A percentile compares a stretch with the other conserved stretches of the same genome.
Evolutionary conservation across 2,888 invertebrate genomes (phyloP).

Genomic region (Syrista parreyssii): DNA sequence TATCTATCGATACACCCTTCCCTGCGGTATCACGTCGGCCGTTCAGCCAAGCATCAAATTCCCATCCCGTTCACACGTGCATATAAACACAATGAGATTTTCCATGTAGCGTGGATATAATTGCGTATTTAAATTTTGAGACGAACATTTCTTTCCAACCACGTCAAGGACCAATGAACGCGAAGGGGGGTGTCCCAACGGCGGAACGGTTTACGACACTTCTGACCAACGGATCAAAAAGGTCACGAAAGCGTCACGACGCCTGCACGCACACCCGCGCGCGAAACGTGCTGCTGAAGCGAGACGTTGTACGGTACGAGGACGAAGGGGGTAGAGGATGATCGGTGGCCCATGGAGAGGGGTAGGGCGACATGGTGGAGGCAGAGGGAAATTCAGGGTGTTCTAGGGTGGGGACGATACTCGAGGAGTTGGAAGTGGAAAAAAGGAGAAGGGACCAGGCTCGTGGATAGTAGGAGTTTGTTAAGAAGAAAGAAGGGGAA

Average conservation of each 20-base stretch:
- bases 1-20: not conserved
- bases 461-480: conserved; percentile 16
- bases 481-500: not conserved
- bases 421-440: conserved; percentile 7
- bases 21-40: not conserved
- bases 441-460: conserved; percentile 12
- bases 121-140: not conserved
- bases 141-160: not conserved
- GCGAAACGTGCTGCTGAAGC: conserved; percentile 43
- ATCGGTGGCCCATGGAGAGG: conserved; percentile 15
- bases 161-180: not conserved
- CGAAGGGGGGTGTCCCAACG: not conserved
- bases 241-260: conserved; percentile 39
- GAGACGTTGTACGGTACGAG: conserved; percentile 16
- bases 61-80: not conserved
- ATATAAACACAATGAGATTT: not conserved
- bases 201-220: not conserved
- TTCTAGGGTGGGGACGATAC: conserved; percentile 18
- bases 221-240: conserved; percentile 4
- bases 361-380: conserved; percentile 8
- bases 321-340: conserved; percentile 27
- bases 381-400: conserved; percentile 17
- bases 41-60: not conserved
- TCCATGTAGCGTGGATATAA: not conserved
- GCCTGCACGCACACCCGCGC: conserved; percentile 51